Evolutionary conservation across 2,888 invertebrate species (phyloP), one percentile per base, ranked within the genome.

Genomic region (Corythucha ciliata): DNA sequence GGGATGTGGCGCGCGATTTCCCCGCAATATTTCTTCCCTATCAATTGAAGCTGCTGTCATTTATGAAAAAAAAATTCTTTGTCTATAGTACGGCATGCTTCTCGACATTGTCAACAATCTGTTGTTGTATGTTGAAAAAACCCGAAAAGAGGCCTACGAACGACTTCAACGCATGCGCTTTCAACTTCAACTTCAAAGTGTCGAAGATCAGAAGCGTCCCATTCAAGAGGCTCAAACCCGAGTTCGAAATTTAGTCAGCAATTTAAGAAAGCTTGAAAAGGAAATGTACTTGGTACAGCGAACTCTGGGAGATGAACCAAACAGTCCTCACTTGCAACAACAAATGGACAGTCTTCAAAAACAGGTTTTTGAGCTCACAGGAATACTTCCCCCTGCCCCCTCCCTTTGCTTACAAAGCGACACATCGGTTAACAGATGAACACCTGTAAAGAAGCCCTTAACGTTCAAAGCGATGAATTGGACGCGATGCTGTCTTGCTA

Each of bases 61-160:
- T 29, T 10, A 10, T 29, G 29, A 29, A 8, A 29, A n/a, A 29
- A 29, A 41, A 45, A 33, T 52, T 32, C 33, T 45, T 34, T 52
- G 25, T 25, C 63, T 68, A 18, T 76, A 92, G 79, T 97, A 96
- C 69, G 88, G 87, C 2, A 96, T 97, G 91, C 80, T 98, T 32
- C 72, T 98, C 63, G 98, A 98, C 69, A 87, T 98, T 61, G 88
- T 99, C 3, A 98, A 99, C 73, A 96, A 97, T 73, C 76, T 99
- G 25, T 73, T 98, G 47, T 75, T 99, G 1, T 94, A 92, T 69
- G 93, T 97, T 50, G 97, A 97, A 68, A 96, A 97, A 0, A 87
- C 90, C 65, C 77, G 94, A 49, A 89, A 94, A 62, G 87, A 92
- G 64, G 88, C 89, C 7, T 75, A 85, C 59, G 94, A 92, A 68